phyloP scores from a whole-genome alignment of 2,797 vertebrate species.

The Hylomyscus alleni region DNA sequence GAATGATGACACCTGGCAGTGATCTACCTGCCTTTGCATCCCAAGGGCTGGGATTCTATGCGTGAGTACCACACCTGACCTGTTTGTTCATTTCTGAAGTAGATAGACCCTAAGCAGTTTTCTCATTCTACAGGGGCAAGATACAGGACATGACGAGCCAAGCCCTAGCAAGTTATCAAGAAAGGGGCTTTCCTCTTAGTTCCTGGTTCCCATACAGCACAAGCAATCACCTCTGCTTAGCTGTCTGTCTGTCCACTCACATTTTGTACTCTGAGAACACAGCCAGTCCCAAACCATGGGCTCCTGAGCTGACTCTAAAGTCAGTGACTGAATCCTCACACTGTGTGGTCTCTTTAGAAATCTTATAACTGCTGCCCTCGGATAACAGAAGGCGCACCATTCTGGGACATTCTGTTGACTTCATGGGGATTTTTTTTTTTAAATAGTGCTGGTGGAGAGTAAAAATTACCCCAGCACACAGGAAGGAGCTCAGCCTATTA shows the following conservation, averaged over 20 bases:
- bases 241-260: not conserved
- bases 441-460: not conserved
- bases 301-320: not conserved
- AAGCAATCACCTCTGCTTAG: not conserved
- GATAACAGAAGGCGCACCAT: slow-evolving; percentile 10
- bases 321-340: not conserved
- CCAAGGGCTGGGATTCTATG: not conserved
- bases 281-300: not conserved
- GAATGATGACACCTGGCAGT: not conserved
- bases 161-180: not conserved
- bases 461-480: slow-evolving; percentile 3
- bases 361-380: not conserved
- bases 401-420: not conserved
- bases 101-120: not conserved
- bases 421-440: slow-evolving; percentile 32
- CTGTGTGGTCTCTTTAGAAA: not conserved
- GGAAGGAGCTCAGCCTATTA: slow-evolving; percentile 41
- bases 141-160: not conserved
- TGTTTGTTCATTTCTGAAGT: not conserved
- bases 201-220: not conserved
- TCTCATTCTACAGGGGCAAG: not conserved
- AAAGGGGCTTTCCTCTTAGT: not conserved
- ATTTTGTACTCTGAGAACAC: not conserved
- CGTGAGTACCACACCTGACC: not conserved
- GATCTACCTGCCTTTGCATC: not conserved